These are phyloP conservation scores for Eudyptes chrysolophus DNA, from an alignment of 2,113 vertebrate genomes.

Conservation along the genomic window DNA sequence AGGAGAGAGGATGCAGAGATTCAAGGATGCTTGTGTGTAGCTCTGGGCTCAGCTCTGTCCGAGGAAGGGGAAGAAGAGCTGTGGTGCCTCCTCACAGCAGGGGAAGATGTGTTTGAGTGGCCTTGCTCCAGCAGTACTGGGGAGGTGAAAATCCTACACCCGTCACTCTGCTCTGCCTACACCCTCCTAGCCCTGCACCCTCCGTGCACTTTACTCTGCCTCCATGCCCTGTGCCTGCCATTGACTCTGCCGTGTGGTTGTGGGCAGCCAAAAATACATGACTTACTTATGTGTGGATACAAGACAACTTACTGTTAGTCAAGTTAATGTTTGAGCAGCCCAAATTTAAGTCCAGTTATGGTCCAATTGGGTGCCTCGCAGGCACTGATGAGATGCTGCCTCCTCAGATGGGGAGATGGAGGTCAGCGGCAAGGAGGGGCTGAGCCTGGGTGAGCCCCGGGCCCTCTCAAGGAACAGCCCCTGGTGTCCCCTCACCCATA, in stretches of 20 bases:
- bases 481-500: neutral
- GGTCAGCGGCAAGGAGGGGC: fast-evolving
- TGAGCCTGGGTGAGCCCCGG: neutral
- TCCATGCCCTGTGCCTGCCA: fast-evolving
- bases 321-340: neutral
- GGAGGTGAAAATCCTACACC: neutral
- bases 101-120: neutral
- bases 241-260: neutral
- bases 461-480: neutral
- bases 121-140: neutral
- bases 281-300: neutral
- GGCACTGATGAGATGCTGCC: neutral
- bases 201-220: neutral
- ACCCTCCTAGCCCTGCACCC: neutral
- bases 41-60: neutral
- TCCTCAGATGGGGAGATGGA: neutral
- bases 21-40: neutral
- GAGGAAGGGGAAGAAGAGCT: neutral
- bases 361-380: fast-evolving
- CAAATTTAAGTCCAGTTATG: neutral
- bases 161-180: neutral
- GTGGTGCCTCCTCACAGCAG: neutral
- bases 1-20: neutral
- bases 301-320: neutral
- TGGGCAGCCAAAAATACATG: neutral